Percentiles rank a stretch among this genome's conserved stretches.
Evolutionary conservation across 2,888 invertebrate genomes (phyloP).

Genomic region (Euzophera pinguis): DNA sequence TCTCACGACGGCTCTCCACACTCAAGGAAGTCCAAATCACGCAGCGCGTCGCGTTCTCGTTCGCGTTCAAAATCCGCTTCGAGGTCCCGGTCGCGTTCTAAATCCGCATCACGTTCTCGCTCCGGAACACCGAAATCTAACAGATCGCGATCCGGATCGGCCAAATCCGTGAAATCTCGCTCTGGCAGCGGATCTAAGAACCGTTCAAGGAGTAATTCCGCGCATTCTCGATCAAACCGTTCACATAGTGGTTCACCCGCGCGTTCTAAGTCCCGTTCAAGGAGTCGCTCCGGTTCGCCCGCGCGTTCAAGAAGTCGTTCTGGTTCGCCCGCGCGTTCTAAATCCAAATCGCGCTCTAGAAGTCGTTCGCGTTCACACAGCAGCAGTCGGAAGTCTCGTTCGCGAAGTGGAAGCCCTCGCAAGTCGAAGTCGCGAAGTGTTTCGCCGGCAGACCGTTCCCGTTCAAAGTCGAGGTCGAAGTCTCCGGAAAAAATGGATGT

Average conservation of each 20-base stretch:
- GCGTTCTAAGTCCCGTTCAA: constrained; percentile 20
- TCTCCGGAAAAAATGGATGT: constrained; percentile 39
- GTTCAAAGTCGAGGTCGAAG: constrained; percentile 28
- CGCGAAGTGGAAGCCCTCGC: no score
- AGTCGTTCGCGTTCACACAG: no score
- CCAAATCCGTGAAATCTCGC: constrained; percentile 16
- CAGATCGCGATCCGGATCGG: constrained; percentile 35
- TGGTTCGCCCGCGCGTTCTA: no score
- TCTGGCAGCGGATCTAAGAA: constrained; percentile 32
- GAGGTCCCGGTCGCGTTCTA: constrained; percentile 38
- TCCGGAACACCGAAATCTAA: constrained; percentile 34
- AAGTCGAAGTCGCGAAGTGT: no score
- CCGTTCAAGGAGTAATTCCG: constrained; percentile 29
- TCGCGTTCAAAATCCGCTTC: constrained; percentile 28
- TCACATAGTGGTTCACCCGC: constrained; percentile 21
- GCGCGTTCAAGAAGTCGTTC: no score
- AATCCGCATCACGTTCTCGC: constrained; percentile 40
- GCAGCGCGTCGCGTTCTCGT: constrained; percentile 26
- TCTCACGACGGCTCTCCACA: constrained; percentile 50
- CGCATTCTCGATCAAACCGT: constrained; percentile 19
- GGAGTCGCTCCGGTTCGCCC: constrained; percentile 23
- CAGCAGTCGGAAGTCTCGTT: no score
- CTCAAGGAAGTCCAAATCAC: constrained; percentile 24
- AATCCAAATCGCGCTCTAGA: constrained; percentile 19
- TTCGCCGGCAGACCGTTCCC: constrained; percentile 13